Evolutionary conservation across 2,797 vertebrate genomes (phyloP).

Genomic region (Selene dorsalis): DNA sequence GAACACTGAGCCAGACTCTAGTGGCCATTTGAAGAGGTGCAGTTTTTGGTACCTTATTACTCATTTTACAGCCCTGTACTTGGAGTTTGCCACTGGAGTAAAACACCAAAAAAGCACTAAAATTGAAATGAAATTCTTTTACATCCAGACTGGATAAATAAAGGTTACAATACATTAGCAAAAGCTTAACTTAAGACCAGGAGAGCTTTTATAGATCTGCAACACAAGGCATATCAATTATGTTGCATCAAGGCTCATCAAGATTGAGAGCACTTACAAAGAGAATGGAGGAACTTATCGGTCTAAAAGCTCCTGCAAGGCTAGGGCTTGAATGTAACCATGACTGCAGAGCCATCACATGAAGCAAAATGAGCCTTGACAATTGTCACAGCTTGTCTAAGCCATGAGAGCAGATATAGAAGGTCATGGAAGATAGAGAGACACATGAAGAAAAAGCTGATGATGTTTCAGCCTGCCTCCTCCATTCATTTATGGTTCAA

Average conservation of each 20-base stretch:
- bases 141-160: constrained; percentile 1
- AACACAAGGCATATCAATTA: constrained; percentile 44
- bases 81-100: too few relatives aligned
- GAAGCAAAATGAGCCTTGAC: constrained; percentile 17
- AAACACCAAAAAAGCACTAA: too few relatives aligned
- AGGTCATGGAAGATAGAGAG: not conserved
- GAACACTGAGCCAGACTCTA: too few relatives aligned
- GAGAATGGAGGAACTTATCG: constrained; percentile 22
- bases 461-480: not conserved
- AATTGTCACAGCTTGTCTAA: constrained; percentile 3
- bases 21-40: too few relatives aligned
- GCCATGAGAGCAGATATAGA: accelerated
- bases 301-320: constrained; percentile 27
- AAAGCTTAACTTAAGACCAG: constrained; percentile 12
- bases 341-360: constrained; percentile 24
- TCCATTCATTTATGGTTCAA: not conserved
- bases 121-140: not conserved
- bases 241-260: constrained; percentile 42
- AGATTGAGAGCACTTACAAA: constrained; percentile 29
- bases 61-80: too few relatives aligned
- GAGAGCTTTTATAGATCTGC: constrained; percentile 43
- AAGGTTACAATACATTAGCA: constrained; percentile 7
- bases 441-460: not conserved
- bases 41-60: too few relatives aligned
- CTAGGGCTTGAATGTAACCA: not conserved